Evolutionary conservation across 2,797 vertebrate species (phyloP).

Genomic region (Myotis vivesi): DNA sequence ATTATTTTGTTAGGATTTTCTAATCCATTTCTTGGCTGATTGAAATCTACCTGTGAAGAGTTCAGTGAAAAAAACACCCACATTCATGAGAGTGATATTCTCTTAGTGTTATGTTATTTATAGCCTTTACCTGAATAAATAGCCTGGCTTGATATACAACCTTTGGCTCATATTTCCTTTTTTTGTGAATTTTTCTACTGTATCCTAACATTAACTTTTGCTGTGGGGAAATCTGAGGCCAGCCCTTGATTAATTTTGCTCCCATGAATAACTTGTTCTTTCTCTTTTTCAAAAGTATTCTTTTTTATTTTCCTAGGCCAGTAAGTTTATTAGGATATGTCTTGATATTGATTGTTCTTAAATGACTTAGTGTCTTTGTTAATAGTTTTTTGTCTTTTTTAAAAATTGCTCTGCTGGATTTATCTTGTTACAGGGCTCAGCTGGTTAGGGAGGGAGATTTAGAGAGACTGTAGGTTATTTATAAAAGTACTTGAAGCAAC

Average conservation of each 20-base stretch:
- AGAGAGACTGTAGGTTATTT: neutral
- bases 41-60: neutral
- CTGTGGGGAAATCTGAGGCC: neutral
- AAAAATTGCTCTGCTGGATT: neutral
- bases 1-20: neutral
- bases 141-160: neutral
- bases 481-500: neutral
- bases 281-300: neutral
- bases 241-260: neutral
- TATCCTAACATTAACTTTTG: neutral
- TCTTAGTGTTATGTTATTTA: neutral
- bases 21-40: neutral
- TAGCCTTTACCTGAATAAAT: neutral
- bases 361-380: neutral
- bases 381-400: neutral
- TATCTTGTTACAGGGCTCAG: neutral
- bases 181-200: neutral
- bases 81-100: neutral
- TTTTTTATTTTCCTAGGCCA: neutral
- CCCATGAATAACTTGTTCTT: neutral
- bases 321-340: neutral
- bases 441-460: neutral
- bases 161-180: neutral
- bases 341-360: neutral
- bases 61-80: neutral